phyloP scores from a whole-genome alignment of 2,113 vertebrate genomes.

The Sterna hirundo region DNA sequence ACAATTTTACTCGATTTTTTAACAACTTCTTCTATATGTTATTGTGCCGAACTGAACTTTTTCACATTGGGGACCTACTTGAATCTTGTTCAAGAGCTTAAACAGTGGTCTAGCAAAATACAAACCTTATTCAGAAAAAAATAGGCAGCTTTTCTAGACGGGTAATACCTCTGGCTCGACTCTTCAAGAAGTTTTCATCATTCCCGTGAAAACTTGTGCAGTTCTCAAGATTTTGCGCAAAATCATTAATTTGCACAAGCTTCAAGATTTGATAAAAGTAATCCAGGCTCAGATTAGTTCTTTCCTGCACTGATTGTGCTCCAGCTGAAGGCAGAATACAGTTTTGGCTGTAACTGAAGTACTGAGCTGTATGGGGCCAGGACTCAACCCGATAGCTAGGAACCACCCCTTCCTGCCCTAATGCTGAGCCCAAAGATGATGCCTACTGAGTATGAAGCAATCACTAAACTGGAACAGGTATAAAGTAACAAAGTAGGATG shows the following conservation, averaged over 20 bases:
- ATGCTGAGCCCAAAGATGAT: rapidly evolving
- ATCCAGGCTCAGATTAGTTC: not conserved
- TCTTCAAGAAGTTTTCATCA: not conserved
- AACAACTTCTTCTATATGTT: not conserved
- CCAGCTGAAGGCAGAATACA: not conserved
- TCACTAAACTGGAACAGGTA: not conserved
- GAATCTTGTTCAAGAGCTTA: not conserved
- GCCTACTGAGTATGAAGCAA: rapidly evolving
- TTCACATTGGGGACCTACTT: not conserved
- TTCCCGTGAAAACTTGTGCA: not conserved
- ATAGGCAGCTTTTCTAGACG: not conserved
- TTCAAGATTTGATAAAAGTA: not conserved
- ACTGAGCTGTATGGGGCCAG: not conserved
- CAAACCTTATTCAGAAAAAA: not conserved
- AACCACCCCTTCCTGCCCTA: not conserved
- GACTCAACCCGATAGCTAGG: not conserved
- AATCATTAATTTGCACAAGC: not conserved
- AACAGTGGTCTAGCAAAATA: not conserved
- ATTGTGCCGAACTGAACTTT: not conserved
- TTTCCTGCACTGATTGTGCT: not conserved
- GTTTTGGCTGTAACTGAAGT: not conserved
- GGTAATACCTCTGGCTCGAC: not conserved
- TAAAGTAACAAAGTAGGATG: not conserved
- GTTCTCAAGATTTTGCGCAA: not conserved
- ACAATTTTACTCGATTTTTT: not conserved